Evolutionary conservation across 2,113 vertebrate species (phyloP).

Genomic region (Boulengeromyrus knoepffleri): DNA sequence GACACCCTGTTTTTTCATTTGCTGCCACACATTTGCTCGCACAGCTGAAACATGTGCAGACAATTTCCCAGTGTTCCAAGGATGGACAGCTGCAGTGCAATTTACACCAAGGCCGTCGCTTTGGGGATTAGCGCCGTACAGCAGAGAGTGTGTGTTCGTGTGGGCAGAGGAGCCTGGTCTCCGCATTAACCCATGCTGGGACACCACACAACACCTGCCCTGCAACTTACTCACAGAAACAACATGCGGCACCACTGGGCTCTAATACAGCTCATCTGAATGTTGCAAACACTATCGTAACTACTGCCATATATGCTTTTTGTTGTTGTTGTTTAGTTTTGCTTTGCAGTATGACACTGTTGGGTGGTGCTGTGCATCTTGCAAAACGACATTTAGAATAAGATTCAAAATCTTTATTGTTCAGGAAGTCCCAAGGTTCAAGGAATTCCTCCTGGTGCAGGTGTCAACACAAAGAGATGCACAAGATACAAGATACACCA

Average conservation of each 20-base stretch:
- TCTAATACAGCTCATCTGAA: not conserved
- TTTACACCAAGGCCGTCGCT: slow-evolving; percentile 80
- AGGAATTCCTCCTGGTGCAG: too few relatives aligned
- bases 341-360: not conserved
- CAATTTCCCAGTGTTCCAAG: slow-evolving; percentile 78
- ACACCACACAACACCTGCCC: not conserved
- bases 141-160: slow-evolving; percentile 57
- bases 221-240: not conserved
- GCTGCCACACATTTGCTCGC: slow-evolving; percentile 75
- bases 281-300: not conserved
- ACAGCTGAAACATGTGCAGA: slow-evolving; percentile 79
- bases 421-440: too few relatives aligned
- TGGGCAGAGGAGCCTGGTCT: slow-evolving; percentile 35
- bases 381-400: not conserved
- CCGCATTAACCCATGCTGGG: slow-evolving; percentile 7
- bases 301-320: not conserved
- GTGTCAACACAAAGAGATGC: too few relatives aligned
- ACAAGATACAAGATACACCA: too few relatives aligned
- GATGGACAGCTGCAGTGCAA: slow-evolving; percentile 80
- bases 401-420: too few relatives aligned
- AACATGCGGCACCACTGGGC: not conserved
- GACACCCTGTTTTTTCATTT: slow-evolving; percentile 72
- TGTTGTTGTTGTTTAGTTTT: not conserved
- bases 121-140: slow-evolving; percentile 70
- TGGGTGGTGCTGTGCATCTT: not conserved